phyloP scores from a whole-genome alignment of 2,113 vertebrate species.

The Thunnus thynnus region DNA sequence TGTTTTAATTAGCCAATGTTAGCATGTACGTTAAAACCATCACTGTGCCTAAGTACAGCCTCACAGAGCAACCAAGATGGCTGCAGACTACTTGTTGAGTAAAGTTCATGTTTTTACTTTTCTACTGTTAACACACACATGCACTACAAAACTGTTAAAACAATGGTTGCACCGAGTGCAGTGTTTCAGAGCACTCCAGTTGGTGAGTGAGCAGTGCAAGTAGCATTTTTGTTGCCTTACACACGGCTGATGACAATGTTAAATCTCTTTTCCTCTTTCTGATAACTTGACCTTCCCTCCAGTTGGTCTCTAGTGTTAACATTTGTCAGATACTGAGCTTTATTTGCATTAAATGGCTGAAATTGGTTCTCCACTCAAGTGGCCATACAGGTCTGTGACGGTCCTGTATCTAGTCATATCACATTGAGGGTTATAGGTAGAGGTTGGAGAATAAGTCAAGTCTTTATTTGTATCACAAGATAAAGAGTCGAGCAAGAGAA shows the following conservation, averaged over 20 bases:
- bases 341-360: not conserved
- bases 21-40: too few relatives aligned
- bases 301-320: not conserved
- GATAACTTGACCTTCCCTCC: not conserved
- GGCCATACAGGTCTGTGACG: not conserved
- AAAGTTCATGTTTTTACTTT: too few relatives aligned
- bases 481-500: slow-evolving; percentile 39
- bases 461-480: slow-evolving; percentile 30
- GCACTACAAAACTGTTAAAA: too few relatives aligned
- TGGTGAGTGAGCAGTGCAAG: too few relatives aligned
- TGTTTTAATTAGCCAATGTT: too few relatives aligned
- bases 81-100: too few relatives aligned
- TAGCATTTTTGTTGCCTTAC: not conserved
- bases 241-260: not conserved
- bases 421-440: not conserved
- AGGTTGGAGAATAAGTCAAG: slow-evolving; percentile 29
- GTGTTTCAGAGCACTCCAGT: not conserved
- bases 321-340: slow-evolving; percentile 5
- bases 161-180: too few relatives aligned
- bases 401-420: slow-evolving; percentile 13
- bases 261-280: not conserved
- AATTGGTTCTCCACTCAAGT: not conserved
- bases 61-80: too few relatives aligned
- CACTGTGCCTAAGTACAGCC: too few relatives aligned
- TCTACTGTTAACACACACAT: too few relatives aligned